Base-by-base conservation (phyloP, 2,888 invertebrate genomes). In the Drosophila multiciliata region DNA sequence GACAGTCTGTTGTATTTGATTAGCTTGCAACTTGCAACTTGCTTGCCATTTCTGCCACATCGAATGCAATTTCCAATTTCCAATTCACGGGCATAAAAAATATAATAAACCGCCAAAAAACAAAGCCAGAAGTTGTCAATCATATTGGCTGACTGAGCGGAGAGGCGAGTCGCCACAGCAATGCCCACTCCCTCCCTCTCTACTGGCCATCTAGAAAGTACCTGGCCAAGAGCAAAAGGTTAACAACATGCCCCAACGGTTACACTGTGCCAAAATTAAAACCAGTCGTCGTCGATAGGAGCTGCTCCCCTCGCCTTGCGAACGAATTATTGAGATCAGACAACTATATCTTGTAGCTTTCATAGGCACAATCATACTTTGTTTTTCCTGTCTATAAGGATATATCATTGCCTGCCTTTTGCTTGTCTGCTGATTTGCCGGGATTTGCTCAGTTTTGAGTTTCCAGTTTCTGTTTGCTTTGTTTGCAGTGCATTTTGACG, bases 81-180 rank as follows among this genome's bases (percentile, higher is more conserved):
- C 61, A 74, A 73, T 81, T 83, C 68, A 57, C 59, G 32, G 64
- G 54, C 61, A 71, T 74, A 23, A 45, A 45, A 45, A 45, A 36
- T 80, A 75, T 77, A 73, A 74, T 79, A 77, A 68, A 55, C 61
- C 57, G 42, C 33, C n/a, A n/a, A 60, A 49, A 45, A 29, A 62
- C 61, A 62, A 71, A 57, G 75, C 75, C 78, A 75, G 66, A 84
- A 85, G 67, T 83, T 87, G 87, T 80, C 87, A 89, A 80, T 89
- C 87, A 89, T 70, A 67, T 64, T 77, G 64, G 65, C 48, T 50
- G 64, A 45, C 68, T 49, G 45, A 63, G 65, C 45, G 66, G 50
- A 66, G 59, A 70, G 26, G 15, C 12, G 5, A 32, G 32, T 57
- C 50, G 23, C 15, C 45, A 15, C 15, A 23, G 2, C 15, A 45